Percentiles rank a stretch among this genome's conserved stretches.
phyloP scores from a whole-genome alignment of 1,140 invertebrate species.

The Nilaparvata lugens region DNA sequence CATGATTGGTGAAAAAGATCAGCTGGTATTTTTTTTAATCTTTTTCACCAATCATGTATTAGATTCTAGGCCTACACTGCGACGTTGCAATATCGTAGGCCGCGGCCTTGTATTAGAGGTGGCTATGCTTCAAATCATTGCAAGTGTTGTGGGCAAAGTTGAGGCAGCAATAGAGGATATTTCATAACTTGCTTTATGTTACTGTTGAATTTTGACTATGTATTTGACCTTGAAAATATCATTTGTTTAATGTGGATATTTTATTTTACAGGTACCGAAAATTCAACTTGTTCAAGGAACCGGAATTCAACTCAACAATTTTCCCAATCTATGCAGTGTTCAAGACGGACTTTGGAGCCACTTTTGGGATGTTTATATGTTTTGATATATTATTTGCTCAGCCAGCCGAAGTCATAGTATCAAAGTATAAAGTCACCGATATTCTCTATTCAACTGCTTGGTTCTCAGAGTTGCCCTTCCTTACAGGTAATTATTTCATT shows the following conservation, averaged over 20 bases:
- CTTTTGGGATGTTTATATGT: conserved; percentile 65
- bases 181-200: too few species aligned
- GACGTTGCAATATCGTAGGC: too few species aligned
- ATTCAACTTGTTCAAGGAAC: conserved; percentile 54
- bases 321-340: conserved; percentile 46
- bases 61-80: too few species aligned
- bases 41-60: too few species aligned
- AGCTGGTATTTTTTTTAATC: too few species aligned
- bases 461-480: conserved; percentile 60
- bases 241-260: neutral
- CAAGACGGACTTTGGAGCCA: conserved; percentile 69
- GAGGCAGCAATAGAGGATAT: too few species aligned
- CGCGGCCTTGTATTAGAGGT: too few species aligned
- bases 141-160: too few species aligned
- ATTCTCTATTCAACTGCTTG: conserved; percentile 62
- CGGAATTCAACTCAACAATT: conserved; percentile 38
- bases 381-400: conserved; percentile 61
- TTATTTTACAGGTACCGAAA: conserved; percentile 57
- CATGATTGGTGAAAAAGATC: too few species aligned
- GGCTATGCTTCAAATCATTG: too few species aligned
- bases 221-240: too few species aligned
- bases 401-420: conserved; percentile 46
- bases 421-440: conserved; percentile 47
- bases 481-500: conserved; percentile 50
- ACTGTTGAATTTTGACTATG: too few species aligned